These are phyloP conservation scores for Allolobophora icterica DNA, from an alignment of 2,888 invertebrate species.

Conservation along the genomic window DNA sequence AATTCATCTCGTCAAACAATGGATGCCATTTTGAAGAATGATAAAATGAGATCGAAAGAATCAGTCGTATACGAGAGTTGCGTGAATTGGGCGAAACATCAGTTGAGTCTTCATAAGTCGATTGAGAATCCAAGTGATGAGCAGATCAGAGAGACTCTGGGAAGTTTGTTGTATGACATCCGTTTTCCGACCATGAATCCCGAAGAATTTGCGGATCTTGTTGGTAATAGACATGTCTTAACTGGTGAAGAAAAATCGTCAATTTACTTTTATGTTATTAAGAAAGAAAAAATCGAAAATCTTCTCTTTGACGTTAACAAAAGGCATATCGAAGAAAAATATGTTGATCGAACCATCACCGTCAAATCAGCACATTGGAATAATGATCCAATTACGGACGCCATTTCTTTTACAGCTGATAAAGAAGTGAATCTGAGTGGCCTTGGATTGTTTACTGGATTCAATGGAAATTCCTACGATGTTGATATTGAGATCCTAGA, in stretches of 20 bases:
- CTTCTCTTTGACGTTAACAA: not conserved
- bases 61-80: not conserved
- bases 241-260: not conserved
- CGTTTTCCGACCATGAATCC: not conserved
- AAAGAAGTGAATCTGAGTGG: not conserved
- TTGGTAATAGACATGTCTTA: not conserved
- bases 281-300: not conserved
- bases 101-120: not conserved
- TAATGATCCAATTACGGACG: not conserved
- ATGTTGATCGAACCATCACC: not conserved
- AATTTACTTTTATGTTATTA: conserved; percentile 1
- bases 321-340: not conserved
- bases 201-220: conserved; percentile 8
- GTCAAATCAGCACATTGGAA: too few species aligned
- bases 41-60: not conserved
- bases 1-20: not conserved
- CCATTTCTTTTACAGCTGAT: not conserved
- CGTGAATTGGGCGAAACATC: not conserved
- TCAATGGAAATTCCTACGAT: not conserved
- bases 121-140: conserved; percentile 14
- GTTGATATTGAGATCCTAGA: not conserved
- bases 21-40: not conserved
- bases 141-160: conserved; percentile 7
- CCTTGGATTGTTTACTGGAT: not conserved
- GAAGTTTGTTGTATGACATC: not conserved